Evolutionary conservation across 2,113 vertebrate species (phyloP).

Genomic region (Calypte anna): DNA sequence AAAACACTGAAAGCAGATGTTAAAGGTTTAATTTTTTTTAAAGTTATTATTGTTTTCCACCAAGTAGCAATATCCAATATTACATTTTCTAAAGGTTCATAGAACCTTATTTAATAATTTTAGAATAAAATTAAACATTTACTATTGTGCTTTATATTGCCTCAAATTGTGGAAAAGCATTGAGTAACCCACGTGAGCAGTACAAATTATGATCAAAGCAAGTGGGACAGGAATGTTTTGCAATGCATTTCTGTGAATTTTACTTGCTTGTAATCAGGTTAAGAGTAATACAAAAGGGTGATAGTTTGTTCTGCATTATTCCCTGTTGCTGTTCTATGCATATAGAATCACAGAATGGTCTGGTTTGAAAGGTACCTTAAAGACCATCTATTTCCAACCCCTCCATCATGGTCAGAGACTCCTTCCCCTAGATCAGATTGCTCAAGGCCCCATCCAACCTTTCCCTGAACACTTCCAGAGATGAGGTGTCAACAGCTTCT

Average conservation of each 20-base stretch:
- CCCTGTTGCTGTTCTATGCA: neutral
- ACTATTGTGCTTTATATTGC: neutral
- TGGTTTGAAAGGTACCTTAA: too few species aligned
- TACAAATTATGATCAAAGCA: neutral
- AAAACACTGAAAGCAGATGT: neutral
- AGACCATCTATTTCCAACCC: too few species aligned
- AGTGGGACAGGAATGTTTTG: neutral
- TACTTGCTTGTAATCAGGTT: neutral
- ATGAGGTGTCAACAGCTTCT: too few species aligned
- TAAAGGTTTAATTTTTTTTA: neutral
- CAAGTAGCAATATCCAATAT: neutral
- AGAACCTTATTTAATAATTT: neutral
- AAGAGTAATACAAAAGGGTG: neutral
- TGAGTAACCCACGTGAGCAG: neutral
- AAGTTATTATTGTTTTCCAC: neutral
- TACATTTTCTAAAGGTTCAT: neutral
- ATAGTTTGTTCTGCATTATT: neutral
- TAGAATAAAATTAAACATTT: neutral
- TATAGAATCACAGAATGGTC: neutral
- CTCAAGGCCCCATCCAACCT: too few species aligned
- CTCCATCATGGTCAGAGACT: too few species aligned
- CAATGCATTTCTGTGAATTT: neutral
- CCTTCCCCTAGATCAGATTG: too few species aligned
- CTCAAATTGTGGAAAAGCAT: neutral
- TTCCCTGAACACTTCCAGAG: too few species aligned